Evolutionary conservation across 1,140 invertebrate species (phyloP), one percentile per base, ranked within the genome.

Genomic region (Drosophila bifasciata): DNA sequence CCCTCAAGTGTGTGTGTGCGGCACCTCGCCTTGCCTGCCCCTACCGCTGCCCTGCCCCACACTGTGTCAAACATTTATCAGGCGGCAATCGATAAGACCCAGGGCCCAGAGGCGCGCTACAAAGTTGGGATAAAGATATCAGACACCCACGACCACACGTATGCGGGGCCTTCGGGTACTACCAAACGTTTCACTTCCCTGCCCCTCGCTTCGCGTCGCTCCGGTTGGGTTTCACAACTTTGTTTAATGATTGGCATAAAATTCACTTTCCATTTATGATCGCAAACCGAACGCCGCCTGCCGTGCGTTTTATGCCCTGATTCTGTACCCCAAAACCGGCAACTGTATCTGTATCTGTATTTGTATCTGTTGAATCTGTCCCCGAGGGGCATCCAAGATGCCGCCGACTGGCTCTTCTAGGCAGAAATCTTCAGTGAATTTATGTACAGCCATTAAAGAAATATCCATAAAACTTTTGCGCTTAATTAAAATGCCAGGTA

Each of bases 31-130:
- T 6, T 7, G 23, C 23, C 25, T 25, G 51, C 57, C 60, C 8
- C 28, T 25, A 25, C 28, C 9, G 28, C 28, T 32, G 9, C 28
- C 28, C 8, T 32, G 28, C 28, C 9, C 9, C 67, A 57, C 72
- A 76, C 76, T 72, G 78, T 76, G 76, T 80, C 76, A 81, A 77
- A 80, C 81, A 88, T 81, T 81, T 86, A 86, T 86, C 81, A 86
- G 81, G 66, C 50, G 81, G 66, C 50, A 46, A 86, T 70, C 81
- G 81, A 86, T 86, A 86, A 86, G 81, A 46, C 56, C n/a, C n/a
- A 8, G 55, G 28, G 51, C 32, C n/a, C 21, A 49, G 62, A 69
- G 57, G 13, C 21, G n/a, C 25, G 45, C 73, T 60, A 85, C 80
- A 85, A 86, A 66, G 81, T 86, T 68, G 58, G 80, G 78, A 79